Evolutionary conservation across 1,140 invertebrate species (phyloP).

Genomic region (Belonocnema kinseyi): DNA sequence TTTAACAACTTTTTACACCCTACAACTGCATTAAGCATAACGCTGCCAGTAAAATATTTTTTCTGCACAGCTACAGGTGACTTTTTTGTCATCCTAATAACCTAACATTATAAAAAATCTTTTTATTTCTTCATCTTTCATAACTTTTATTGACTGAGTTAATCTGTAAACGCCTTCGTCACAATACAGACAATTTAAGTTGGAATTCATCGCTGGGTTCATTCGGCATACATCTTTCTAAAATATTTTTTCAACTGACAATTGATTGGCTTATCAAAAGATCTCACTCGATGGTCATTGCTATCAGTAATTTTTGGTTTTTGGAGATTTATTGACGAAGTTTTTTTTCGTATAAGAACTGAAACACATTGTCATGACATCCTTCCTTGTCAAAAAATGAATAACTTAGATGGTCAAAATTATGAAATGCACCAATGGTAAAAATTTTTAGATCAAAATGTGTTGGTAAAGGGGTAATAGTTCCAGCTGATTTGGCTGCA

Average conservation of each 20-base stretch:
- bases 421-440: slow-evolving; percentile 44
- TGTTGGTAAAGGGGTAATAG: slow-evolving; percentile 38
- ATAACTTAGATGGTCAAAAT: slow-evolving; percentile 45
- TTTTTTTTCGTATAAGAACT: slow-evolving; percentile 38
- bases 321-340: neutral
- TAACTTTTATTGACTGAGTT: slow-evolving; percentile 24
- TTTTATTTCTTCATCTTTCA: slow-evolving; percentile 16
- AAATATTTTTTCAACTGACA: slow-evolving; percentile 9
- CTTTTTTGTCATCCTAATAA: slow-evolving; percentile 30
- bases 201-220: too few relatives aligned
- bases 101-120: slow-evolving; percentile 7
- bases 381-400: slow-evolving; percentile 37
- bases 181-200: neutral
- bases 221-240: neutral
- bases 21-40: slow-evolving; percentile 23
- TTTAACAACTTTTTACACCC: slow-evolving; percentile 13
- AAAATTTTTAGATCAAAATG: slow-evolving; percentile 41
- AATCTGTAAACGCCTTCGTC: slow-evolving; percentile 43
- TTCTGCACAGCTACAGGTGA: slow-evolving; percentile 20
- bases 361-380: slow-evolving; percentile 46
- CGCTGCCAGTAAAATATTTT: slow-evolving; percentile 33
- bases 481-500: neutral
- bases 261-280: slow-evolving; percentile 16
- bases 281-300: neutral
- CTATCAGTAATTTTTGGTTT: neutral